A percentile compares a stretch with the other conserved stretches of the same genome.
Conservation (phyloP, 30 jellyfish, hydroid and myxozoan species). For the Rhopilema esculentum region DNA sequence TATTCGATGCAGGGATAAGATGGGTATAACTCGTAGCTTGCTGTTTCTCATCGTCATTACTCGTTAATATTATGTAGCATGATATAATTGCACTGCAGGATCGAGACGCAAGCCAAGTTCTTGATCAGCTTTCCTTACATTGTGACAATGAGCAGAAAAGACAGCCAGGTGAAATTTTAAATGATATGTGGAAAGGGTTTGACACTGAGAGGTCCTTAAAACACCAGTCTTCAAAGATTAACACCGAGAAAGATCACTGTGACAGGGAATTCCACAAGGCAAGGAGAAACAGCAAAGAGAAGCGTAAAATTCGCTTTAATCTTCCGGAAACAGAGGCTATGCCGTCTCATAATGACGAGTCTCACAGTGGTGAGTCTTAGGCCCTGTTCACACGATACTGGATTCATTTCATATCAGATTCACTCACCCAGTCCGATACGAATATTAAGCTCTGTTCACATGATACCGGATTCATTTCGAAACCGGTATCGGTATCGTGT, state of each 20-base stretch:
- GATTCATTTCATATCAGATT: too few relatives aligned
- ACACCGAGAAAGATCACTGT: neutral
- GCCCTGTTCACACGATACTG: too few relatives aligned
- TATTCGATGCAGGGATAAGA: too few relatives aligned
- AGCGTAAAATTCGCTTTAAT: slow-evolving; percentile 39
- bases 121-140: slow-evolving; percentile 6
- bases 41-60: too few relatives aligned
- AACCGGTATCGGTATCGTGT: too few relatives aligned
- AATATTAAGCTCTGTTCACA: too few relatives aligned
- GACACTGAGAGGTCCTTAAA: slow-evolving; percentile 25
- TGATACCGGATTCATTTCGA: too few relatives aligned
- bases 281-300: neutral
- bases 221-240: neutral
- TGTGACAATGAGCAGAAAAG: slow-evolving; percentile 2
- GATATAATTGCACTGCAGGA: neutral
- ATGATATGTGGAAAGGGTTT: slow-evolving; percentile 72
- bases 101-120: neutral
- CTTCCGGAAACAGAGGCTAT: slow-evolving; percentile 30
- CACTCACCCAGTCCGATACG: too few relatives aligned
- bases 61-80: neutral
- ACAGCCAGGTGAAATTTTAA: slow-evolving; percentile 44
- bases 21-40: too few relatives aligned
- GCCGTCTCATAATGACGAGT: neutral
- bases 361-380: neutral
- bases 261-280: neutral